Evolutionary conservation across 2,113 vertebrate species (phyloP), one percentile per base, ranked within the genome.

Genomic region (Bubalus kerabau): DNA sequence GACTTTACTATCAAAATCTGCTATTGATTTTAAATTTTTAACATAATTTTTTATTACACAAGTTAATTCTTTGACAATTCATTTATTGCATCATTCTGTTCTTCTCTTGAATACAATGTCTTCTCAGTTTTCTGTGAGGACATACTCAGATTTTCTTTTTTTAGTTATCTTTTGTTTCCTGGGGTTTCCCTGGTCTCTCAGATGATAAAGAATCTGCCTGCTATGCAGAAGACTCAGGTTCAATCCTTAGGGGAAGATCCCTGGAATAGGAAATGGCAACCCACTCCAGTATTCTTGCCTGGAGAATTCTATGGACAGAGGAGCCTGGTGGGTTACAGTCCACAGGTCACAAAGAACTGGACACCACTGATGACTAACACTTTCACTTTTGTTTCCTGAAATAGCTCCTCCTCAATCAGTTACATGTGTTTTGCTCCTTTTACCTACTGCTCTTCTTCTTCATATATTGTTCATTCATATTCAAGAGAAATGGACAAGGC

Each of bases 141-240:
- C 82, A 52, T 76, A 57, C 86, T 85, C 26, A 48, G n/a, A 83
- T 89, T 78, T 95, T 93, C 46, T 30, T 83, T 78, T 94, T 93
- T 64, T 21, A 84, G 17, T 86, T 91, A 40, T 82, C 52, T 92
- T 94, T 28, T 94, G 3, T 96, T 95, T 91, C 71, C 71, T 92
- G 60, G n/a, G 64, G 19, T 40, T 40, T 71, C n/a, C 67, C 67
- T 71, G 67, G 67, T 23, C 5, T 0, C n/a, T 23, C 67, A 71
- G n/a, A 71, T 6, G n/a, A 23, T 71, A 23, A 59, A 59, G 57
- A 59, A 71, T 71, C n/a, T 40, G 67, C 2, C 36, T 71, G n/a
- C 36, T 40, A 71, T 12, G 19, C 67, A 40, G 67, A 71, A 71
- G n/a, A 13, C 67, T 23, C n/a, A 23, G 67, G 67, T 71, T 40